Evolutionary conservation across 2,888 invertebrate genomes (phyloP).

Genomic region (Terebella lapidaria): DNA sequence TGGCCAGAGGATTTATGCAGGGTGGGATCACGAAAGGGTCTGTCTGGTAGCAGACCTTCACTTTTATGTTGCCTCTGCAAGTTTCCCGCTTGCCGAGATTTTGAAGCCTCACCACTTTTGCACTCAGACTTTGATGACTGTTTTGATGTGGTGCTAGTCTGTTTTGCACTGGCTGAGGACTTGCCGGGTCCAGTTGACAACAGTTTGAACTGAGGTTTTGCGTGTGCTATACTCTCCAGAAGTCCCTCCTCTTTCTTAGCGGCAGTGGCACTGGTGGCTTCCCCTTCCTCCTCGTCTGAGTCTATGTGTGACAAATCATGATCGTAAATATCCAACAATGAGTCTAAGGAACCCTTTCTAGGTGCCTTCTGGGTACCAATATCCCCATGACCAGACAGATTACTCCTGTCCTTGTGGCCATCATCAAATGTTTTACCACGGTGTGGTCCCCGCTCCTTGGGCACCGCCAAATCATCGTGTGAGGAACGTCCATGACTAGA

Average conservation of each 20-base stretch:
- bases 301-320: conserved; percentile 10
- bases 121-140: no score
- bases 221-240: conserved; percentile 39
- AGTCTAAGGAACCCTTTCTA: conserved; percentile 58
- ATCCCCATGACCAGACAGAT: no score
- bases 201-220: conserved; percentile 45
- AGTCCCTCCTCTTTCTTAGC: conserved; percentile 34
- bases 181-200: conserved; percentile 18
- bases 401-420: not conserved
- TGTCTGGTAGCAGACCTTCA: not conserved
- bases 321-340: conserved; percentile 56
- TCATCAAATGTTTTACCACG: not conserved
- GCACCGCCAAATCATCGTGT: not conserved
- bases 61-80: no score
- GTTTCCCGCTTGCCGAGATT: not conserved
- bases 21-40: conserved; percentile 38
- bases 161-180: not conserved
- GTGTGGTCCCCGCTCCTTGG: not conserved
- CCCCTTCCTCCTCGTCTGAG: not conserved
- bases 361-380: no score
- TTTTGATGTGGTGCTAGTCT: no score
- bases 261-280: no score
- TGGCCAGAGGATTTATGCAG: conserved; percentile 32
- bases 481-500: not conserved
- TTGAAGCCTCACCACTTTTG: no score